A percentile compares a stretch with the other conserved stretches of the same genome.
phyloP scores from a whole-genome alignment of 2,797 vertebrate species.

The Peromyscus attwateri region DNA sequence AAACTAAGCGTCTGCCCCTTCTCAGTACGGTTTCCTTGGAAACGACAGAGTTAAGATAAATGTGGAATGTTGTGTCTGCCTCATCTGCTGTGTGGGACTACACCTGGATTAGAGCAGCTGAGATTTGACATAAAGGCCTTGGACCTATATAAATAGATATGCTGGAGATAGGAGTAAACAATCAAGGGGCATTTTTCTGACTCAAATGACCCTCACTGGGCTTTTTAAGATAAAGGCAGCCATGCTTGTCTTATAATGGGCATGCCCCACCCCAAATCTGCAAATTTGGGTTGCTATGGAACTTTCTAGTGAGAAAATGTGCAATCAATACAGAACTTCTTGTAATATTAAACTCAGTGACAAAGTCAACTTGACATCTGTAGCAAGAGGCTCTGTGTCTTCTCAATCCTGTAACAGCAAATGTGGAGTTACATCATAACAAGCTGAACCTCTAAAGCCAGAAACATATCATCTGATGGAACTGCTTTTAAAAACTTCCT shows the following conservation, averaged over 20 bases:
- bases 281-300: neutral
- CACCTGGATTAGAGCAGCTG: slow-evolving; percentile 44
- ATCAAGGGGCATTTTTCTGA: neutral
- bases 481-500: neutral
- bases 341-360: neutral
- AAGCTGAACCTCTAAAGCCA: neutral
- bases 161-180: neutral
- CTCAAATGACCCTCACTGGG: neutral
- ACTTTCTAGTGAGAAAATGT: neutral
- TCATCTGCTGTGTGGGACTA: neutral
- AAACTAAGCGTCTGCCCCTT: slow-evolving; percentile 22
- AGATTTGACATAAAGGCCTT: neutral
- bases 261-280: neutral
- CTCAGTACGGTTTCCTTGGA: slow-evolving; percentile 71
- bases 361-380: neutral
- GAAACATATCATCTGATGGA: neutral
- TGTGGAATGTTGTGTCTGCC: slow-evolving; percentile 34
- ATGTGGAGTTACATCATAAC: neutral
- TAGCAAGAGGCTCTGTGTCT: neutral
- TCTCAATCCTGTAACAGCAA: neutral
- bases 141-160: neutral
- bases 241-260: neutral
- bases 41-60: slow-evolving; percentile 73
- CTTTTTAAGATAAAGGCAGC: neutral
- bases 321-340: neutral